Evolutionary conservation across 2,888 invertebrate genomes (phyloP).

Genomic region (Mesorhabditis sp.): DNA sequence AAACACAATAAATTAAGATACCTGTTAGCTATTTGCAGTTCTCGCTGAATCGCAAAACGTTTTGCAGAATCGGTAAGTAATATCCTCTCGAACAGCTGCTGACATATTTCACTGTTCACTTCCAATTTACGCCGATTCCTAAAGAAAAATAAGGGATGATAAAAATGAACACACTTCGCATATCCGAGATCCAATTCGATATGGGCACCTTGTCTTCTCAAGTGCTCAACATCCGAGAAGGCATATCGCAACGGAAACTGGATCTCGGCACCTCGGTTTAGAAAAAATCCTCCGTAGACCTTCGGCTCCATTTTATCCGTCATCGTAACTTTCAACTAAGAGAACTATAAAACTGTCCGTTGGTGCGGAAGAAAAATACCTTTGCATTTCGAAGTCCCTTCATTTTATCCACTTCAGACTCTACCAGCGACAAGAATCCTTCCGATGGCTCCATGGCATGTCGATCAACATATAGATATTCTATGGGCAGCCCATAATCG

Average conservation of each 20-base stretch:
- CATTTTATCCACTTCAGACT: constrained; percentile 33
- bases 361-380: constrained; percentile 6
- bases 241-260: constrained; percentile 36
- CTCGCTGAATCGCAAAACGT: constrained; percentile 30
- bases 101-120: constrained; percentile 29
- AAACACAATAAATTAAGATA: constrained; percentile 7
- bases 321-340: constrained; percentile 23
- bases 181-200: constrained; percentile 39
- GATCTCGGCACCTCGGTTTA: constrained; percentile 36
- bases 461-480: constrained; percentile 25
- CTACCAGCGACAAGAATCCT: constrained; percentile 34
- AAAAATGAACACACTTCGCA: constrained; percentile 24
- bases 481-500: background rate
- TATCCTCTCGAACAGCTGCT: constrained; percentile 33
- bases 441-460: constrained; percentile 27
- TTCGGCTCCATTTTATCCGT: constrained; percentile 38
- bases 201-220: constrained; percentile 33
- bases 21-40: constrained; percentile 38
- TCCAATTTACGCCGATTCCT: constrained; percentile 40
- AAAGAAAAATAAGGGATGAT: constrained; percentile 8
- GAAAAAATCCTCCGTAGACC: constrained; percentile 35
- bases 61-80: constrained; percentile 41
- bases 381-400: constrained; percentile 25
- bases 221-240: constrained; percentile 38
- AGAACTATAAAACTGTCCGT: background rate